These are phyloP conservation scores for Origma solitaria DNA, from an alignment of 2,113 vertebrate genomes.

Conservation along the genomic window DNA sequence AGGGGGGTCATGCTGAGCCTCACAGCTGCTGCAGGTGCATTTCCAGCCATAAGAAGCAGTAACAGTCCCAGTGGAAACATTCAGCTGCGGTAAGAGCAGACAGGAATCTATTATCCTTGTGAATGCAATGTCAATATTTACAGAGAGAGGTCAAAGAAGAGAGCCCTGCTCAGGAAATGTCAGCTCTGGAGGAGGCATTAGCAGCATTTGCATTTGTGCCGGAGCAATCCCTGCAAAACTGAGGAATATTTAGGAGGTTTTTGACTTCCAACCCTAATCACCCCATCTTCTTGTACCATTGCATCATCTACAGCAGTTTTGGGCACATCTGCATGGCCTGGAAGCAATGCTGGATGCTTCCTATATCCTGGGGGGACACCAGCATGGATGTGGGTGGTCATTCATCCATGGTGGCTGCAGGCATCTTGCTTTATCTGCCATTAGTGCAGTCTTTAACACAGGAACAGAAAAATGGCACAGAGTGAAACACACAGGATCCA, in stretches of 20 bases:
- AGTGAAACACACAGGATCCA: not conserved
- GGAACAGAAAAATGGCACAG: not conserved
- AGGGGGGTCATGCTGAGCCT: constrained; percentile 35
- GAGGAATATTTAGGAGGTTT: constrained; percentile 43
- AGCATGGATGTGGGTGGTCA: not conserved
- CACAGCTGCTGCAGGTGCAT: constrained; percentile 74
- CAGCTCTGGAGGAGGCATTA: constrained; percentile 56
- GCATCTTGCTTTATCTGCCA: not conserved
- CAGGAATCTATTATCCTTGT: constrained; percentile 77
- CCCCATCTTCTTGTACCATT: not conserved
- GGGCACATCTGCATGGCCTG: not conserved
- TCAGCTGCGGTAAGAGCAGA: constrained; percentile 68
- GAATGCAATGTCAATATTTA: constrained; percentile 79
- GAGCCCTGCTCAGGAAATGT: constrained; percentile 75
- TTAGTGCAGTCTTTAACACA: not conserved
- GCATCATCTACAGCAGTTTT: not conserved
- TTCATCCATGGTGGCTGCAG: not conserved
- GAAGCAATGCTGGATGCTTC: not conserved
- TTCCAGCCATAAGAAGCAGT: constrained; percentile 69
- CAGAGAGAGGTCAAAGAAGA: constrained; percentile 76
- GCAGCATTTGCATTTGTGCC: constrained; percentile 58
- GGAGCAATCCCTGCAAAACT: constrained; percentile 19
- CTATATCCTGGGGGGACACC: not conserved
- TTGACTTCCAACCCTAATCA: not conserved
- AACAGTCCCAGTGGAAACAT: constrained; percentile 71